phyloP scores from a whole-genome alignment of 2,888 invertebrate species.

The Tenthredo livida region DNA sequence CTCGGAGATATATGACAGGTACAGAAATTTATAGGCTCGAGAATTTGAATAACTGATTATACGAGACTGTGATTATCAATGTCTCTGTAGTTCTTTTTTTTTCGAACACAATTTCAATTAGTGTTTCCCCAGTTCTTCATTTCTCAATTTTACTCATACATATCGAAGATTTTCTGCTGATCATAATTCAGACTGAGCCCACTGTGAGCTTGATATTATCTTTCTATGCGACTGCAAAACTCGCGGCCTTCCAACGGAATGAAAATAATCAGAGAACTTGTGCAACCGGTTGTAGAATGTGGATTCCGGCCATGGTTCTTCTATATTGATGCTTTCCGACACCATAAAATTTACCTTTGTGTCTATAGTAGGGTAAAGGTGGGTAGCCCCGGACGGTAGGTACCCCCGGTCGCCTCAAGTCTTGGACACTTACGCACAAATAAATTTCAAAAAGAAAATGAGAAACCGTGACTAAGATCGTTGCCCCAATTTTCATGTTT shows the following conservation, averaged over 20 bases:
- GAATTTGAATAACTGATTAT: not conserved
- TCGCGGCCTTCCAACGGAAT: not conserved
- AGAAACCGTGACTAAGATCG: too few relatives aligned
- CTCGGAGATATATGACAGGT: not conserved
- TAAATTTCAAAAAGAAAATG: too few relatives aligned
- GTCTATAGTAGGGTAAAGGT: too few relatives aligned
- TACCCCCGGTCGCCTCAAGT: too few relatives aligned
- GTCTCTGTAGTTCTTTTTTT: not conserved
- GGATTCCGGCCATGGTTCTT: not conserved
- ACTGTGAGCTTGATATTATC: not conserved
- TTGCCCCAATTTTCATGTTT: too few relatives aligned
- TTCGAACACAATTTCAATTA: not conserved
- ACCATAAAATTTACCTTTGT: too few relatives aligned
- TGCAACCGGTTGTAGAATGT: not conserved
- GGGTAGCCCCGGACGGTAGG: too few relatives aligned
- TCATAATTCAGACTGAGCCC: not conserved
- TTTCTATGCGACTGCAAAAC: not conserved
- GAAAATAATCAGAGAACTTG: not conserved
- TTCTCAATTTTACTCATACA: not conserved
- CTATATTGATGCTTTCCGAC: not conserved
- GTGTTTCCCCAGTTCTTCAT: not conserved
- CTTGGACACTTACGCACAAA: too few relatives aligned
- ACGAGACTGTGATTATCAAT: not conserved
- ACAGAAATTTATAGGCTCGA: not conserved
- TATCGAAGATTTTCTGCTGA: not conserved